These are phyloP conservation scores for Marasmarcha lunaedactyla DNA, from an alignment of 2,888 invertebrate species.

Conservation along the genomic window DNA sequence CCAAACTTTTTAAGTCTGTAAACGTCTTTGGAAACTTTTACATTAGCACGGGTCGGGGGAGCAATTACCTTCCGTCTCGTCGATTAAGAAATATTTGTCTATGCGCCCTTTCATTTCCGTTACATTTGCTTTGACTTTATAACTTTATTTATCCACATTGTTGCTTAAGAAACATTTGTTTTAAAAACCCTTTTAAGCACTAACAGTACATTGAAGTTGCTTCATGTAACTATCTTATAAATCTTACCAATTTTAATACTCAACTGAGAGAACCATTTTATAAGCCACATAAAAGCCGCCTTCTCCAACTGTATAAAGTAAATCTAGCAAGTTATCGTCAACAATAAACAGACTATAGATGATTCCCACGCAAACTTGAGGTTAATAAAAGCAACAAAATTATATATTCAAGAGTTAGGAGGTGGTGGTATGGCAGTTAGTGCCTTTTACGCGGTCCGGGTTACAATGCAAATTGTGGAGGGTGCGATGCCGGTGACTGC, in stretches of 20 bases:
- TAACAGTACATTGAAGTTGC: too few species aligned
- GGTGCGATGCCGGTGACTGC: constrained; percentile 67
- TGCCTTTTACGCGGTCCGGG: constrained; percentile 67
- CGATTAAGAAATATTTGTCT: constrained; percentile 19
- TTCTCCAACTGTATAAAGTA: constrained; percentile 60
- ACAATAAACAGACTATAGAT: constrained; percentile 65
- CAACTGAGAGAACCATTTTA: constrained; percentile 54
- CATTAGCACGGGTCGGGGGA: constrained; percentile 46
- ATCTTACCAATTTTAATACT: constrained; percentile 64
- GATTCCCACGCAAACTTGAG: constrained; percentile 68
- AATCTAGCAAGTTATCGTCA: constrained; percentile 66
- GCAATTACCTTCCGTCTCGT: constrained; percentile 45
- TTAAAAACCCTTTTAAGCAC: too few species aligned
- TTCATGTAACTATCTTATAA: constrained; percentile 42
- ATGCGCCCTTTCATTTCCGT: constrained; percentile 25
- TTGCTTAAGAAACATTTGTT: too few species aligned
- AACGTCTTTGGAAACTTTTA: constrained; percentile 48
- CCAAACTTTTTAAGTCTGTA: constrained; percentile 51
- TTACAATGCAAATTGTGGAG: constrained; percentile 69
- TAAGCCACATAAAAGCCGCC: constrained; percentile 52
- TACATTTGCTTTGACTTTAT: constrained; percentile 19
- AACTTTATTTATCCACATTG: background rate
- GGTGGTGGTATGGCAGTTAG: constrained; percentile 65
- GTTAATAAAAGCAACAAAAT: constrained; percentile 70
- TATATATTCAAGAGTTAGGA: constrained; percentile 70